Conservation (phyloP, 2,797 vertebrate genomes). For the Leptodactylus fallax region DNA sequence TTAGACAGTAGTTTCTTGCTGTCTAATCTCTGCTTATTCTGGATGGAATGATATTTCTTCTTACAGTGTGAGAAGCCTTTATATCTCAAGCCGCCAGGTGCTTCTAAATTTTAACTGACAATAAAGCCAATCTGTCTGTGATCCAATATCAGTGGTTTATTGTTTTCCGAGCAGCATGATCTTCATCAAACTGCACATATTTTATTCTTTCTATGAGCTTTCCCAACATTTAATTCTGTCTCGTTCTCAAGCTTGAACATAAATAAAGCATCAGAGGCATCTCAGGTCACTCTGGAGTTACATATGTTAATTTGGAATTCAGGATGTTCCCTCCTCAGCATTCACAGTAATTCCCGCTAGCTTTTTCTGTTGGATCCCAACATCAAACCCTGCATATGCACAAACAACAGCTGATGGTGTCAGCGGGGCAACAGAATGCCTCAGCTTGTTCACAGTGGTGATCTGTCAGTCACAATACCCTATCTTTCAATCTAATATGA, state of each 20-base stretch:
- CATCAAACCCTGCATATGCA: slow-evolving; percentile 61
- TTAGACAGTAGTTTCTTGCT: not conserved
- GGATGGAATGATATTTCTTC: not conserved
- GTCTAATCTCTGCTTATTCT: not conserved
- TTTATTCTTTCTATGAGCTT: slow-evolving; percentile 46
- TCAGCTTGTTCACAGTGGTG: slow-evolving; percentile 54
- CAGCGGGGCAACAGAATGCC: slow-evolving; percentile 67
- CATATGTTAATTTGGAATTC: slow-evolving; percentile 50
- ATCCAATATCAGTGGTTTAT: slow-evolving; percentile 23
- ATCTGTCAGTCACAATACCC: slow-evolving; percentile 68
- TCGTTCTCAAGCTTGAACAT: slow-evolving; percentile 42
- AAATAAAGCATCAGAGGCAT: slow-evolving; percentile 15
- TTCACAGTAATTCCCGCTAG: slow-evolving; percentile 63
- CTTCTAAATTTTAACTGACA: slow-evolving; percentile 53
- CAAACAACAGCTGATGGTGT: slow-evolving; percentile 72
- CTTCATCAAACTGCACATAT: slow-evolving; percentile 25
- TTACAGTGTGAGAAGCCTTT: not conserved
- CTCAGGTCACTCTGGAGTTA: slow-evolving; percentile 57
- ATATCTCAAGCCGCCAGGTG: slow-evolving; percentile 22
- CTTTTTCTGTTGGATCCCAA: slow-evolving; percentile 70
- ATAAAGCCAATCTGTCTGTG: slow-evolving; percentile 39
- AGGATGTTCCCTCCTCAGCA: slow-evolving; percentile 24
- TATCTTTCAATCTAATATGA: slow-evolving; percentile 66
- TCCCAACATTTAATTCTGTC: slow-evolving; percentile 51
- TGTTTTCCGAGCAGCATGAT: slow-evolving; percentile 19